Conservation (phyloP, 2,797 vertebrate species). For the Fundulus diaphanus region DNA sequence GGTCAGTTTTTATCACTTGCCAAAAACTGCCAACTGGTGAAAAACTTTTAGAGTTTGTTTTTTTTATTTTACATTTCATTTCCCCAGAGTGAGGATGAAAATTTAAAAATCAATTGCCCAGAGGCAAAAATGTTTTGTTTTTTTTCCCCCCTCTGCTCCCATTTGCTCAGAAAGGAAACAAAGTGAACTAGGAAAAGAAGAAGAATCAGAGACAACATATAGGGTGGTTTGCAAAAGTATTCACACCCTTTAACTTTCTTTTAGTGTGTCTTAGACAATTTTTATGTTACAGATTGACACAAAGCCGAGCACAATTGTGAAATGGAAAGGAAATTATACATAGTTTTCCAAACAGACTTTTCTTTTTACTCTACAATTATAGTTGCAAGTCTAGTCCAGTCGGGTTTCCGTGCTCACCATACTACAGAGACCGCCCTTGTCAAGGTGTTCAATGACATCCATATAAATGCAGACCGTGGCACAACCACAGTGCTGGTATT, state of each 20-base stretch:
- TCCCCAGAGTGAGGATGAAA: slow-evolving; percentile 68
- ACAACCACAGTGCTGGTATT: no score
- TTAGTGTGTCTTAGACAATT: neutral
- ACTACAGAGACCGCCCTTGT: no score
- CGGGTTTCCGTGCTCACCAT: no score
- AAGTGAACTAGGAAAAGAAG: slow-evolving; percentile 16
- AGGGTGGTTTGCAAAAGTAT: neutral
- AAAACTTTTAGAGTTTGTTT: slow-evolving; percentile 73
- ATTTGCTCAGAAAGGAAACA: slow-evolving; percentile 57
- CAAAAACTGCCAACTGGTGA: slow-evolving; percentile 77
- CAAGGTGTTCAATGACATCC: no score
- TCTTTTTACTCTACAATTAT: neutral
- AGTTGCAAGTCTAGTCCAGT: neutral
- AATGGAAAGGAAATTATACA: neutral
- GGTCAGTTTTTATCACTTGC: slow-evolving; percentile 81
- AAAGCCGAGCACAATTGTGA: neutral
- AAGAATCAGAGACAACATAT: slow-evolving; percentile 27
- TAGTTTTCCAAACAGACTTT: neutral
- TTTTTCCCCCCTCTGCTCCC: slow-evolving; percentile 25
- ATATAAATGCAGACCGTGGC: no score
- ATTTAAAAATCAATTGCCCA: slow-evolving; percentile 76
- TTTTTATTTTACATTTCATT: slow-evolving; percentile 70
- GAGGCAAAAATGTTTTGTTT: slow-evolving; percentile 72
- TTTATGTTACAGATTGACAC: neutral
- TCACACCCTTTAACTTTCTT: neutral